A percentile compares a stretch with the other conserved stretches of the same genome.
These are phyloP conservation scores for Ophonus ardosiacus DNA, from an alignment of 2,888 invertebrate species.

Conservation along the genomic window DNA sequence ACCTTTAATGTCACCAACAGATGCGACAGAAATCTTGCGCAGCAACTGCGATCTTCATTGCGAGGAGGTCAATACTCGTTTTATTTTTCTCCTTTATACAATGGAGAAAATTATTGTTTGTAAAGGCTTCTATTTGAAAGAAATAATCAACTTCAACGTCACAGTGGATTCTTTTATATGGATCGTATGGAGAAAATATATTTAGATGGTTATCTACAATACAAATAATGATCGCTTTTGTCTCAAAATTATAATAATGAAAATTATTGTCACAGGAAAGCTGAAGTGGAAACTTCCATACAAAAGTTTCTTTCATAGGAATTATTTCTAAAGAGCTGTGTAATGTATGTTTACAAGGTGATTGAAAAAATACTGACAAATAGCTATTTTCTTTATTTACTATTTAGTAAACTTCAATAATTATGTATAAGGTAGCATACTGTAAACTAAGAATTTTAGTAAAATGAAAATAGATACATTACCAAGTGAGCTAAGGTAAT, in stretches of 20 bases:
- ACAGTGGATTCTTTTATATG: neutral
- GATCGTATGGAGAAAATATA: neutral
- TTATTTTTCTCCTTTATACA: conserved; percentile 38
- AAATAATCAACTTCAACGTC: neutral
- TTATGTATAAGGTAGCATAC: too few species aligned
- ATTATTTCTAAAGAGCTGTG: neutral
- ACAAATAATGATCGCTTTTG: neutral
- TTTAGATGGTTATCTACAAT: neutral
- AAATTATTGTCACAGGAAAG: neutral
- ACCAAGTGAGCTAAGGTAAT: too few species aligned
- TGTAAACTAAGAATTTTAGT: too few species aligned
- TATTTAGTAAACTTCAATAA: too few species aligned
- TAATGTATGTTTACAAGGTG: too few species aligned
- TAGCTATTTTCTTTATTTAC: too few species aligned
- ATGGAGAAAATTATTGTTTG: conserved; percentile 4
- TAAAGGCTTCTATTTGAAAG: neutral
- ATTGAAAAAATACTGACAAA: too few species aligned
- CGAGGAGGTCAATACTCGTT: conserved; percentile 49
- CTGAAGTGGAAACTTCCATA: neutral
- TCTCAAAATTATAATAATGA: neutral
- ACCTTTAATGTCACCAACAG: conserved; percentile 34
- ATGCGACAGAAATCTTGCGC: conserved; percentile 18
- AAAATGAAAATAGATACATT: too few species aligned
- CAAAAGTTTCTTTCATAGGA: neutral
- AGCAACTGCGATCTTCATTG: conserved; percentile 29